Conservation (phyloP, 35 echinoderm and acorn worm species). For the Patiria miniata region DNA sequence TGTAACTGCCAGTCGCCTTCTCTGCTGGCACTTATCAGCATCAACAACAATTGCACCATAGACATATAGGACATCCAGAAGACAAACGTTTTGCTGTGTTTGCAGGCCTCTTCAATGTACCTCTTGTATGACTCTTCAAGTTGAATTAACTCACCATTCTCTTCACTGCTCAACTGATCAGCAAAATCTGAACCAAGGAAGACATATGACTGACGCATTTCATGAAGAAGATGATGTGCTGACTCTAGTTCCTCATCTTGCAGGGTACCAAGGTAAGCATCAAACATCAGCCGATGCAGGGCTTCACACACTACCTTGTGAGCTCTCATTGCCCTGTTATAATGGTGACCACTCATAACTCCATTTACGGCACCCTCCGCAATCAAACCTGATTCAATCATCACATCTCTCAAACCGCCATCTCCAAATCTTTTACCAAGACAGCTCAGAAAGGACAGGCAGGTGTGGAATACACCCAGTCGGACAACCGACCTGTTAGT, state of each 20-base stretch:
- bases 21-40: constrained; percentile 40
- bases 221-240: neutral
- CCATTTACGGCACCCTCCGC: constrained; percentile 63
- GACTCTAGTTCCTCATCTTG: constrained; percentile 22
- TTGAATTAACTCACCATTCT: neutral
- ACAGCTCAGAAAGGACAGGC: constrained; percentile 26
- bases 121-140: neutral
- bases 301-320: constrained; percentile 71
- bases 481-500: constrained; percentile 29
- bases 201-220: neutral
- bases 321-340: constrained; percentile 51
- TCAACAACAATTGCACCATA: constrained; percentile 50
- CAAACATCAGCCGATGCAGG: constrained; percentile 49
- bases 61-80: constrained; percentile 68
- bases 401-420: constrained; percentile 66
- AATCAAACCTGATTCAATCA: constrained; percentile 58
- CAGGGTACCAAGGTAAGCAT: constrained; percentile 45
- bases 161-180: neutral
- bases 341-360: constrained; percentile 63
- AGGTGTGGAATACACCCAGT: constrained; percentile 59
- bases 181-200: neutral
- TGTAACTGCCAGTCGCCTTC: constrained; percentile 76
- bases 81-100: constrained; percentile 6
- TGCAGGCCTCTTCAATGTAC: neutral
- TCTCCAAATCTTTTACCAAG: constrained; percentile 77